Percentiles rank a stretch among this genome's conserved stretches.
Evolutionary conservation across 1,140 invertebrate species (phyloP).

Genomic region (Drosophila malerkotliana): DNA sequence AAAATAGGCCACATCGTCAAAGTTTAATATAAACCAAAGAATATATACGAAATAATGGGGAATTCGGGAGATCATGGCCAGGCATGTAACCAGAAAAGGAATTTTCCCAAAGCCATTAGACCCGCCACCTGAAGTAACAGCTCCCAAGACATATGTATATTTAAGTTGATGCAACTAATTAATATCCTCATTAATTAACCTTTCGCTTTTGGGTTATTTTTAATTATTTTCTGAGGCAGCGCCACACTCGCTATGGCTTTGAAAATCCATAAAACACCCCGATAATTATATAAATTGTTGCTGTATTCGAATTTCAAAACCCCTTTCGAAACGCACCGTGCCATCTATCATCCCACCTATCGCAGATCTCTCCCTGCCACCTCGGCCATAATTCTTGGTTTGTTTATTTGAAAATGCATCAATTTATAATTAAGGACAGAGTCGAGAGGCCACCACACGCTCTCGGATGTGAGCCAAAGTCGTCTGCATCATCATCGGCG

Average conservation of each 20-base stretch:
- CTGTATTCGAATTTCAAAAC: conserved; percentile 5
- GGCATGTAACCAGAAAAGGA: conserved; percentile 14
- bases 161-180: background rate
- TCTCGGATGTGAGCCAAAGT: conserved; percentile 58
- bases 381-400: conserved; percentile 42
- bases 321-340: conserved; percentile 19
- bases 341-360: conserved; percentile 29
- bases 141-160: background rate
- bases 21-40: conserved; percentile 11
- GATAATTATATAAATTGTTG: conserved; percentile 2
- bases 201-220: background rate
- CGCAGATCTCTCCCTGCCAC: conserved; percentile 32
- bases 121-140: no score
- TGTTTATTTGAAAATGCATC: conserved; percentile 69
- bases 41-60: background rate
- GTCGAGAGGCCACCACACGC: conserved; percentile 51
- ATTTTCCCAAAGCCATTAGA: background rate
- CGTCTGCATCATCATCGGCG: conserved; percentile 54
- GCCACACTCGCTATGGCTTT: conserved; percentile 11
- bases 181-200: conserved; percentile 7
- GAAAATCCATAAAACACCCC: conserved; percentile 20
- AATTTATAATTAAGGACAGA: conserved; percentile 80
- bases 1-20: conserved; percentile 22
- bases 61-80: background rate
- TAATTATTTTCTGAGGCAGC: conserved; percentile 17